Base-by-base conservation (phyloP, 1,140 invertebrate species). In the Leptinotarsa texana region DNA sequence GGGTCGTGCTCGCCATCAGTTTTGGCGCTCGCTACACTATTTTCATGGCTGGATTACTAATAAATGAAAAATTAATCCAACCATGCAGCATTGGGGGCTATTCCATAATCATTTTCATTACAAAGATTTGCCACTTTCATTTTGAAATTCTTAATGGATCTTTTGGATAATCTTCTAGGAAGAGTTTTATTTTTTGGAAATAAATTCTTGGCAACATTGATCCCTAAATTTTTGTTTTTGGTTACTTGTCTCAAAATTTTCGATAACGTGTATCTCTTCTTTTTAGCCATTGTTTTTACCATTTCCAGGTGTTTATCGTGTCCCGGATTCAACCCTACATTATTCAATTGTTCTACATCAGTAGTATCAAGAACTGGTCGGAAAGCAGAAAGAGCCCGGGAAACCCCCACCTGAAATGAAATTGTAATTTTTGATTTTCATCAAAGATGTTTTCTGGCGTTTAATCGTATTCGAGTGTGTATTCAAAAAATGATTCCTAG, bases 301-400 rank as follows among this genome's bases (percentile, higher is more conserved):
- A 78, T 74, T 13, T 76, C 76, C 18, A 86, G 66, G 69, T 85
- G 81, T n/a, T 80, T 75, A 18, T 84, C 79, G 71, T 87, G 85
- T 85, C 88, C 89, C 61, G 90, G 89, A 86, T 91, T 91, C 27
- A 86, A 83, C 48, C 90, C 90, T 4, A 91, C 86, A 6, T 82
- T 81, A n/a, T 83, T 78, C 18, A 89, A 80, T 1, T 82, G 81
- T 57, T 83, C 81, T 1, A 89, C 78, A 33, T 84, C 72, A 11
- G 83, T 79, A 17, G 87, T 83, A 66, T 86, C 85, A 13, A 86
- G 83, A 68, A 88, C 83, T 15, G 88, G 86, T 24, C 86, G 83
- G 21, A 92, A 84, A 4, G 88, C 88, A 13, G 89, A 90, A 63
- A 92, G 78, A 3, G 90, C 90, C 81, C 90, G 83, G 13, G 88